Base-by-base conservation (phyloP, 2,113 vertebrate genomes). In the Oncorhynchus gorbuscha region DNA sequence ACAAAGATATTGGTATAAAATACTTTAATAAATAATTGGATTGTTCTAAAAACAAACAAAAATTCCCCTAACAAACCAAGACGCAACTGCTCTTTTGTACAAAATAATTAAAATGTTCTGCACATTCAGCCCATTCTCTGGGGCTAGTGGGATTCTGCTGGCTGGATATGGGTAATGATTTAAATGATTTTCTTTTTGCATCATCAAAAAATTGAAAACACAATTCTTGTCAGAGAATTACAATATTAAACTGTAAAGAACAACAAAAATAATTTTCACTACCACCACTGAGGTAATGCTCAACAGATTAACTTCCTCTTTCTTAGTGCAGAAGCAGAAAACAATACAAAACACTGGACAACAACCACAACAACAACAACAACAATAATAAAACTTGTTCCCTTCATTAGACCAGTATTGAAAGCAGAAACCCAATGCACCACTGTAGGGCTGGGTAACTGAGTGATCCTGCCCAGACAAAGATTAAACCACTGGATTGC, bases 11-110 rank as follows among this genome's bases (percentile, higher is more conserved):
- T 91, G 90, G 94, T 96, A 96, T 96, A 95, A 96, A 96, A 95
- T 94, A 94, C 93, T 96, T 96, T 95, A 95, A 96, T 96, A 96
- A 96, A 96, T 96, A 95, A 93, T 95, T 94, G 88, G 88, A 83
- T 89, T 87, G 85, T 86, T 92, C 87, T 92, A 93, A 94, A 91
- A 95, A 95, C 93, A 94, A 95, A 94, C 89, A 93, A 92, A 87
- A 82, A 92, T 81, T 81, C 88, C 93, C 94, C 91, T 93, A 94
- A 92, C 86, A 91, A 94, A 95, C 93, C 93, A 92, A 92, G 86
- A 93, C 93, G 93, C 92, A 92, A 94, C 69, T 85, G 88, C 4
- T 11, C 87, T 93, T 92, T 90, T 92, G 86, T 94, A 95, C 90
- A 95, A 94, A 95, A 92, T 86, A 91, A 94, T 90, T 90, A 86